Base-by-base conservation (phyloP, 2,888 invertebrate genomes). In the Phorcus lineatus region DNA sequence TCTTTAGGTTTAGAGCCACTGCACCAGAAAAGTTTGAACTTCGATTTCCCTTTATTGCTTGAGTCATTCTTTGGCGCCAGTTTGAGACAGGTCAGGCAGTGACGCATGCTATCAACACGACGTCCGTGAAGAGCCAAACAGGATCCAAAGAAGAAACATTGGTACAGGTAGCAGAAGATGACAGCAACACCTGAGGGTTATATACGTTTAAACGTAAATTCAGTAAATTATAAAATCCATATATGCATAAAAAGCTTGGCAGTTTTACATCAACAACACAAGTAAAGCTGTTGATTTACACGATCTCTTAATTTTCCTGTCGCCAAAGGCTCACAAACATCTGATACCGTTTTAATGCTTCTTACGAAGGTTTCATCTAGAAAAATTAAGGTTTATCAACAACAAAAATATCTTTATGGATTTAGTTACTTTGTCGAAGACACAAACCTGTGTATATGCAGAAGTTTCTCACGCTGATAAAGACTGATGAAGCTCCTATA, bases 21-120 rank as follows among this genome's bases (percentile, higher is more conserved):
- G 78, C 86, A 88, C 62, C 89, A 96, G 6, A 82, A 80, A 1
- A 82, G 55, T 4, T 22, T 28, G 24, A 53, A 66, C 16, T 4
- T 36, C 7, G 82, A 66, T 6, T 67, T 67, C 0, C 77, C 74
- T 1, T 78, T 74, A 7, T 83, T 78, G 67, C 76, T 78, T 76
- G 82, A 79, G n/a, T 87, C 81, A 9, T 84, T 82, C 3, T 81
- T 79, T 0, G 86, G 82, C 11, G 78, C 78, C 17, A 83, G 84
- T 55, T 74, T 67, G 17, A 78, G 78, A 62, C 85, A 86, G 19
- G 86, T 81, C 57, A 84, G 40, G 31, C 85, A 86, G 78, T 90
- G 90, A 11, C 87, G 80, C 2, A 81, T 81, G 3, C 40, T 52
- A 22, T 74, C 55, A 0, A 86, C 83, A 28, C 89, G 83, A 17